These are phyloP conservation scores for Lithophane semibrunnea DNA, from an alignment of 2,888 invertebrate genomes.

Conservation along the genomic window DNA sequence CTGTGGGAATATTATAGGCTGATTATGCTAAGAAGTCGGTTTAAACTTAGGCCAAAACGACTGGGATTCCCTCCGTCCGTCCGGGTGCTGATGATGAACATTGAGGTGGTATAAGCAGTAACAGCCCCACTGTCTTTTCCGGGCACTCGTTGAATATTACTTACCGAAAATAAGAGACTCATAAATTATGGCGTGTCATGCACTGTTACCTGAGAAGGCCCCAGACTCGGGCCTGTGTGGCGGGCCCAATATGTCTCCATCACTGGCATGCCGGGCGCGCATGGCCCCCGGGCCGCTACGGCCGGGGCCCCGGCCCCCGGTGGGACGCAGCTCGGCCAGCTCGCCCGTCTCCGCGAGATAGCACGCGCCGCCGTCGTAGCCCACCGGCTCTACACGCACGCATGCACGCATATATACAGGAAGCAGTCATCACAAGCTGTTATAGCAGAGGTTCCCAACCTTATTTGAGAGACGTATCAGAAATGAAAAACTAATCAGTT, in stretches of 20 bases:
- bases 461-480: neutral
- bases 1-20: neutral
- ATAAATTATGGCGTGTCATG: neutral
- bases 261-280: constrained; percentile 83
- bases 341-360: constrained; percentile 74
- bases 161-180: neutral
- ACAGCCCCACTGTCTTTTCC: neutral
- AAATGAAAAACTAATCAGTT: neutral
- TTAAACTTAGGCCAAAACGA: neutral
- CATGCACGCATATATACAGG: constrained; percentile 46
- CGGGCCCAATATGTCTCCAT: constrained; percentile 85
- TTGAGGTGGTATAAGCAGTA: neutral
- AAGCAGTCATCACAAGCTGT: constrained; percentile 46
- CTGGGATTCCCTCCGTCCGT: neutral
- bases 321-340: constrained; percentile 52
- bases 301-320: constrained; percentile 33
- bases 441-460: constrained; percentile 2
- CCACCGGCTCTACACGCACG: constrained; percentile 78
- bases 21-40: no score
- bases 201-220: constrained; percentile 83
- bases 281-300: constrained; percentile 29
- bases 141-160: neutral
- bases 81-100: neutral
- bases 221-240: constrained; percentile 83
- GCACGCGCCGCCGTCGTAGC: constrained; percentile 81